Conservation (phyloP, 37 sponge, comb jelly and placozoan species). For the Chondrosia reniformis region DNA sequence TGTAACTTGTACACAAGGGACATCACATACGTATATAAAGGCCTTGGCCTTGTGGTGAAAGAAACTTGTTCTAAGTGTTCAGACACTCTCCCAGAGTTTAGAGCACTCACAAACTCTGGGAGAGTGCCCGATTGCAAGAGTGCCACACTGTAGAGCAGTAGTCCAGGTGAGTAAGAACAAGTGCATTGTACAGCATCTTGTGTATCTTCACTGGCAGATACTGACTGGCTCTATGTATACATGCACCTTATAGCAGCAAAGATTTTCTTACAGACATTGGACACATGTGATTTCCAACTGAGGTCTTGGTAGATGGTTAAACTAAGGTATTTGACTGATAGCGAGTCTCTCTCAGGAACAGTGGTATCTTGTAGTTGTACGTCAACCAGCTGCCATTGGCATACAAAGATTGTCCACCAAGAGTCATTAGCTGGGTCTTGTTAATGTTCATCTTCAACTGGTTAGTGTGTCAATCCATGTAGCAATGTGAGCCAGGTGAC, state of each 20-base stretch:
- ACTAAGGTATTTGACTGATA: conserved; percentile 5
- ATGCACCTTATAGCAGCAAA: conserved; percentile 13
- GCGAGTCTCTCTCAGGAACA: conserved; percentile 1
- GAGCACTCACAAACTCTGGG: not conserved
- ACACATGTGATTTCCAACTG: conserved; percentile 10
- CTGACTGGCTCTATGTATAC: conserved; percentile 8
- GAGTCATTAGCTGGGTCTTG: conserved; percentile 19
- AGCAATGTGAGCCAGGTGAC: not conserved
- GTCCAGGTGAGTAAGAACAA: conserved; percentile 10
- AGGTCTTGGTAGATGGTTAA: conserved; percentile 1
- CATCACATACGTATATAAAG: too few species aligned
- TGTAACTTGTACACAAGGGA: too few species aligned
- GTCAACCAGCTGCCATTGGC: not conserved
- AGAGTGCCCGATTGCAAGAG: not conserved
- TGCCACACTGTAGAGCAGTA: conserved; percentile 16
- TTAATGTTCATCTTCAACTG: conserved; percentile 10
- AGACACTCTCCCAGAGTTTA: too few species aligned
- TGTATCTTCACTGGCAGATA: not conserved
- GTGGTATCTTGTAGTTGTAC: conserved; percentile 12
- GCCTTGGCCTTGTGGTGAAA: too few species aligned
- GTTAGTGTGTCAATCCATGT: conserved; percentile 3
- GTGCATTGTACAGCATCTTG: conserved; percentile 10
- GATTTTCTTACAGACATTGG: not conserved
- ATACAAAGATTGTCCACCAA: not conserved
- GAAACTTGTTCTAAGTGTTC: too few species aligned